phyloP scores from a whole-genome alignment of 2,888 invertebrate species.

The Spodoptera picta region DNA sequence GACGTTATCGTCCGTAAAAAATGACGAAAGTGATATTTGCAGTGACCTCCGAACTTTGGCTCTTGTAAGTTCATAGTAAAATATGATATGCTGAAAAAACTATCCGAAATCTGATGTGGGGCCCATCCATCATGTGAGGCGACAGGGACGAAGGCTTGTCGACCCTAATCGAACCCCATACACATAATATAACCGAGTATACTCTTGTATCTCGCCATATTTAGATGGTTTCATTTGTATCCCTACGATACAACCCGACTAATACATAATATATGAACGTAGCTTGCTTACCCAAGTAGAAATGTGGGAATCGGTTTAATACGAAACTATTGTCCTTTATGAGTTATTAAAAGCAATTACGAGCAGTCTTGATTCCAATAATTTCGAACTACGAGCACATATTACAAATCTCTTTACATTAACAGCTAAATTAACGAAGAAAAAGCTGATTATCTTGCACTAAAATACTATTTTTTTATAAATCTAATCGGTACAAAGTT shows the following conservation, averaged over 20 bases:
- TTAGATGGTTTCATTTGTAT: constrained; percentile 59
- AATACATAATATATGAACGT: constrained; percentile 48
- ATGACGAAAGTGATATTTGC: constrained; percentile 47
- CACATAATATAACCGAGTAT: constrained; percentile 66
- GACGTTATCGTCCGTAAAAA: constrained; percentile 33
- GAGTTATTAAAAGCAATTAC: constrained; percentile 24
- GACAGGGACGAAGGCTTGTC: constrained; percentile 84
- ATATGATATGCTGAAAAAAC: constrained; percentile 77
- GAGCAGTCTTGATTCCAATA: constrained; percentile 6
- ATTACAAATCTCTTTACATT: no score
- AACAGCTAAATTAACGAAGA: no score
- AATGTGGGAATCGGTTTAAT: constrained; percentile 22
- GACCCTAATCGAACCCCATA: constrained; percentile 84
- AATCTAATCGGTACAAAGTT: constrained; percentile 22
- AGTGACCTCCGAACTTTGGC: constrained; percentile 63
- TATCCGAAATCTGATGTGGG: constrained; percentile 82
- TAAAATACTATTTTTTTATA: constrained; percentile 15
- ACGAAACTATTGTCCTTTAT: constrained; percentile 10
- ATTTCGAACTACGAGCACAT: neutral
- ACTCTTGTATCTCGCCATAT: constrained; percentile 54
- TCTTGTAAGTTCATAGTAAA: constrained; percentile 63
- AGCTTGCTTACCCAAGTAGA: constrained; percentile 10
- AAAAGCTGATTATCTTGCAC: no score
- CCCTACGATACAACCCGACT: constrained; percentile 25
- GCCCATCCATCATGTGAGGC: constrained; percentile 81